Conservation (phyloP, 2,888 invertebrate species). For the Pachliopta kotzebuea region DNA sequence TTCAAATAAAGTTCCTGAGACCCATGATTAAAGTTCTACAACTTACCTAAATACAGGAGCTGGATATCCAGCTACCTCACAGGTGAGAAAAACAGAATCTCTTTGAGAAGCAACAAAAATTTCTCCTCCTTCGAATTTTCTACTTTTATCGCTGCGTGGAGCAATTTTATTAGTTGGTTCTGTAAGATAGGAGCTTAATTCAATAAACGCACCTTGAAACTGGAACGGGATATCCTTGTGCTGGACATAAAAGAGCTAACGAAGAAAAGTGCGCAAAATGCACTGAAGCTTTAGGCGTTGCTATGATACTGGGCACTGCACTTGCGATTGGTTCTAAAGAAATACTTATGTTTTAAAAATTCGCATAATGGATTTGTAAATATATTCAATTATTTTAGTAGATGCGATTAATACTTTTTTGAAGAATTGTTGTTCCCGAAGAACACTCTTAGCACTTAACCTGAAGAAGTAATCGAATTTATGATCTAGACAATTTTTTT, state of each 20-base stretch:
- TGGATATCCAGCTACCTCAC: conserved; percentile 78
- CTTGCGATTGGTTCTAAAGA: conserved; percentile 72
- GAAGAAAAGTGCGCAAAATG: conserved; percentile 55
- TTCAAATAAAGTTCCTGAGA: conserved; percentile 1
- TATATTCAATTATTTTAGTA: background rate
- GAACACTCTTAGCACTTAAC: background rate
- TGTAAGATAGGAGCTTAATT: conserved; percentile 67
- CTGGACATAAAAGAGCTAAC: conserved; percentile 74
- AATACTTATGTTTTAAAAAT: conserved; percentile 34
- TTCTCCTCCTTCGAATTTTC: conserved; percentile 61
- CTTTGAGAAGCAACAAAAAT: conserved; percentile 63
- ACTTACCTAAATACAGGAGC: conserved; percentile 76
- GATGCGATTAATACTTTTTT: background rate
- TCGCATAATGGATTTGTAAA: background rate
- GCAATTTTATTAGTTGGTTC: conserved; percentile 86
- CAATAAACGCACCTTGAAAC: conserved; percentile 81
- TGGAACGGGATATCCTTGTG: conserved; percentile 82
- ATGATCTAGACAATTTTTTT: background rate
- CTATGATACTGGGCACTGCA: conserved; percentile 73
- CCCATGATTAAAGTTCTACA: background rate
- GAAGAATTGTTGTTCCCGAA: background rate
- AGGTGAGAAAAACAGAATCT: conserved; percentile 69
- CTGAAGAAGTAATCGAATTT: background rate
- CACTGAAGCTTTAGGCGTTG: conserved; percentile 72
- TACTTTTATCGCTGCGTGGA: conserved; percentile 75